Evolutionary conservation across 2,888 invertebrate species (phyloP), one percentile per base, ranked within the genome.

Genomic region (Rhaphigaster nebulosa): DNA sequence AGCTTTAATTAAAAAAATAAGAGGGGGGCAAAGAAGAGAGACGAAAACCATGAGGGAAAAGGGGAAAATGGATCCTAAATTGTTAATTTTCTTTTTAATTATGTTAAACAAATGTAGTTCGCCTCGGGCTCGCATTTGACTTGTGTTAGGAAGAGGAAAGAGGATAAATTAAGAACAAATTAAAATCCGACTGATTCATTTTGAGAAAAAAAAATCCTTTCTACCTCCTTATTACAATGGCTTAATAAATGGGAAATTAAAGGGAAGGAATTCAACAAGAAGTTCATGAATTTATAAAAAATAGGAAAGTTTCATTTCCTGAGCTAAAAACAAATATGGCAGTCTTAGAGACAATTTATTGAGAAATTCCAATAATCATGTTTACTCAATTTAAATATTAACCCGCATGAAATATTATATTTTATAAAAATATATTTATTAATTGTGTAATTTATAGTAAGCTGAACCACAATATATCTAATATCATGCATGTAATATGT

Each of bases 101-200:
- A 88, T 88, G 88, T 88, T 88, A 29, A 60, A 88, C 88, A 88
- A 88, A 88, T 88, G 88, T 60, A 88, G 88, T 88, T 60, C n/a
- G 34, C 88, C 60, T 18, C n/a, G 41, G 45, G 84, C 45, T 45
- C 26, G 13, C 38, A 76, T 38, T 76, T 34, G n/a, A n/a, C 60
- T 60, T 65, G 34, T 20, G 70, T 76, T 38, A 38, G 20, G 20
- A 38, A 76, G 38, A 76, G 70, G 70, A 76, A 76, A 76, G 70
- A 76, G 70, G 70, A 76, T 76, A 76, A 76, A 76, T 76, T 76
- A 76, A 76, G 34, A 76, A 76, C 70, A 76, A 76, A 76, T 76
- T 76, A 76, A 76, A 76, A 76, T 23, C 70, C 70, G 34, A 76
- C 70, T 76, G 70, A 76, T 76, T 76, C 70, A 76, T 76, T 76